Conservation (phyloP, 2,888 invertebrate genomes). For the Encarsia formosa region DNA sequence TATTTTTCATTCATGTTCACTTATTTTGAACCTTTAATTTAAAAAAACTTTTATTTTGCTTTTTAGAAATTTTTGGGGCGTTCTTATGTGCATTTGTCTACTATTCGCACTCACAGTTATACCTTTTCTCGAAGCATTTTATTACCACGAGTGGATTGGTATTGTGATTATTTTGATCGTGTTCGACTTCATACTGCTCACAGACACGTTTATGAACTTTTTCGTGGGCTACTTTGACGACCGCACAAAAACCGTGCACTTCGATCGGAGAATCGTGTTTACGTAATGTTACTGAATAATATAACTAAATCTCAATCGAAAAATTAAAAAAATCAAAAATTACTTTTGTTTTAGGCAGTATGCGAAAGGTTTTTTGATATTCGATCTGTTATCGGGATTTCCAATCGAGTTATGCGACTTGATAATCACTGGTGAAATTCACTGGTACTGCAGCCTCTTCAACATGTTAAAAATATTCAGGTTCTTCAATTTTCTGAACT, state of each 20-base stretch:
- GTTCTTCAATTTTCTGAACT: conserved; percentile 40
- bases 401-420: conserved; percentile 38
- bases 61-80: conserved; percentile 44
- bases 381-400: conserved; percentile 41
- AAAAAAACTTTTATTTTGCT: background rate
- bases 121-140: conserved; percentile 44
- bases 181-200: conserved; percentile 38
- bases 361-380: conserved; percentile 38
- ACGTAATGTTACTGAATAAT: conserved; percentile 30
- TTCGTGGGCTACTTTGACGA: conserved; percentile 46
- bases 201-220: conserved; percentile 44
- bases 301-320: too few relatives aligned
- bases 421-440: conserved; percentile 12
- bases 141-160: conserved; percentile 25
- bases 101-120: conserved; percentile 41
- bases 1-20: too few relatives aligned
- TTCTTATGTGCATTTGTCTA: too few relatives aligned
- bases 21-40: background rate
- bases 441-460: conserved; percentile 35
- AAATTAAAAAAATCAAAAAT: too few relatives aligned
- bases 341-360: conserved; percentile 39
- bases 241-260: conserved; percentile 36
- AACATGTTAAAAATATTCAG: conserved; percentile 43
- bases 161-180: conserved; percentile 31
- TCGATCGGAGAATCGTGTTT: conserved; percentile 39